Percentiles rank a stretch among this genome's conserved stretches.
These are phyloP conservation scores for Macropus fuliginosus DNA, from an alignment of 2,797 vertebrate species.

Conservation along the genomic window DNA sequence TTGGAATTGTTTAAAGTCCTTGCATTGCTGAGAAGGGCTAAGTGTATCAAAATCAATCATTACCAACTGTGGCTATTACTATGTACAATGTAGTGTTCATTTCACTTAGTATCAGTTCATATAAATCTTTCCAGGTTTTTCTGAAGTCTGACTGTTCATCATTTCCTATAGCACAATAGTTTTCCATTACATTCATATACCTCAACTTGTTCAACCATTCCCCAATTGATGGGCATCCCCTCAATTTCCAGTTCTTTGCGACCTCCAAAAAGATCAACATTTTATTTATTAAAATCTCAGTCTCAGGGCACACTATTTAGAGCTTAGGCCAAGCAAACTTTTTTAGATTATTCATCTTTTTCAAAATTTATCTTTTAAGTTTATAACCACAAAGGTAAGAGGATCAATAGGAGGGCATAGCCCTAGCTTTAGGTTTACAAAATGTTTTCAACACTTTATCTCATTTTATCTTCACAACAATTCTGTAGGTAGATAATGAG, in stretches of 20 bases:
- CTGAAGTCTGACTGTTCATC: too few relatives aligned
- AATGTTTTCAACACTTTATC: not conserved
- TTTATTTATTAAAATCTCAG: not conserved
- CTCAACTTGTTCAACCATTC: not conserved
- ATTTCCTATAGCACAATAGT: too few relatives aligned
- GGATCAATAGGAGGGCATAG: not conserved
- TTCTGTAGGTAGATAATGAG: not conserved
- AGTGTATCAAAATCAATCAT: too few relatives aligned
- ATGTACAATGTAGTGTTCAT: too few relatives aligned
- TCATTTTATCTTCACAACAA: not conserved
- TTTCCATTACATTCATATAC: not conserved
- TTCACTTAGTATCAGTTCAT: too few relatives aligned
- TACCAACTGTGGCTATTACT: too few relatives aligned
- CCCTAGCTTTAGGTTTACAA: not conserved
- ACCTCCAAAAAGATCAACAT: not conserved
- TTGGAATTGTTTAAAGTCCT: too few relatives aligned
- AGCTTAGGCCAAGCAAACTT: not conserved
- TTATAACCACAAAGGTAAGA: not conserved
- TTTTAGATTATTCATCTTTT: not conserved
- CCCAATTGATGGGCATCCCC: not conserved
- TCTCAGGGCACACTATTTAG: not conserved
- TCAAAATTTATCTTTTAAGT: not conserved
- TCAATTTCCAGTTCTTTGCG: not conserved
- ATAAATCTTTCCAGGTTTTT: too few relatives aligned
- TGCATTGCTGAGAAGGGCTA: too few relatives aligned